Conservation (phyloP, 2,113 vertebrate genomes). For the Heterocephalus glaber region DNA sequence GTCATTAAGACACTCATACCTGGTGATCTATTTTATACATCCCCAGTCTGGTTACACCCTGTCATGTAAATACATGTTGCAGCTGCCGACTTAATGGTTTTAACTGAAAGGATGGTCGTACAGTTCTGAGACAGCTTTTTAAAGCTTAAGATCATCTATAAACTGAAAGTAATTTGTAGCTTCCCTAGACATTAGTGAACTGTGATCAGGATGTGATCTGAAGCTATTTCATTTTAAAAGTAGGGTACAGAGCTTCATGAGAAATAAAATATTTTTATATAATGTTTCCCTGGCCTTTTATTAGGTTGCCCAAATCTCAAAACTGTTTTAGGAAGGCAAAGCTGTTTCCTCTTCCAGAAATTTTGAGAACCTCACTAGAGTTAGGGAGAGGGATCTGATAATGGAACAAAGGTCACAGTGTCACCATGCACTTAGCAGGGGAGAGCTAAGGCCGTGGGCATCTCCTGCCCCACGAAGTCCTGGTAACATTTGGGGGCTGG, state of each 20-base stretch:
- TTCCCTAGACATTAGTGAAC: background rate
- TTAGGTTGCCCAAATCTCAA: background rate
- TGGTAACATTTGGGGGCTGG: background rate
- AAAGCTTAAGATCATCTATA: background rate
- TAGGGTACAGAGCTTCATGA: background rate
- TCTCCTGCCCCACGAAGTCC: too few species aligned
- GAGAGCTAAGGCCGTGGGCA: accelerated
- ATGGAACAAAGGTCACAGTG: background rate
- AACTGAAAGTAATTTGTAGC: background rate
- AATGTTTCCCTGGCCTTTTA: background rate
- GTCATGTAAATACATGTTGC: background rate
- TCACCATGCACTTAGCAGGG: accelerated
- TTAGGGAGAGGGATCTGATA: background rate
- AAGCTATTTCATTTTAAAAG: background rate
- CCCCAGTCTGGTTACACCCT: background rate
- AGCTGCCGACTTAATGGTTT: background rate
- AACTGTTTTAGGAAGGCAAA: background rate
- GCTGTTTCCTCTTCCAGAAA: background rate
- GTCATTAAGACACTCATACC: conserved; percentile 24
- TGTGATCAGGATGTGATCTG: background rate
- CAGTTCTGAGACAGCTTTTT: conserved; percentile 17
- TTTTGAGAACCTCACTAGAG: background rate
- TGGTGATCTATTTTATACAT: background rate
- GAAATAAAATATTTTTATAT: background rate
- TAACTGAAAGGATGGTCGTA: background rate